Evolutionary conservation across 2,888 invertebrate genomes (phyloP).

Genomic region (Drosophila melanosoma): DNA sequence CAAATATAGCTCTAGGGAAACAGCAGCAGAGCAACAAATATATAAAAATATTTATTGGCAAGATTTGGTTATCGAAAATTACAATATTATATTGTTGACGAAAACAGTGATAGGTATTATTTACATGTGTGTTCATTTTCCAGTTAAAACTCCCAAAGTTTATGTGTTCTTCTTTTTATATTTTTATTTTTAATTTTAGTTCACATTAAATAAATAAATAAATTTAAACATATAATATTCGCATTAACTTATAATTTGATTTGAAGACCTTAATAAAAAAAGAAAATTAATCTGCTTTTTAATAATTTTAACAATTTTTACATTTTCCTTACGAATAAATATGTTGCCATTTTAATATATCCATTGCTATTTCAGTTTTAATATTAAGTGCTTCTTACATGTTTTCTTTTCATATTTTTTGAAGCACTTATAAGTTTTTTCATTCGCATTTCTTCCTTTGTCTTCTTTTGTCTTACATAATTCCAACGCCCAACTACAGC

Average conservation of each 20-base stretch:
- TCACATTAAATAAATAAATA: not conserved
- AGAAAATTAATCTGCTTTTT: not conserved
- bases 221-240: too few species aligned
- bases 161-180: not conserved
- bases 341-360: not conserved
- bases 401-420: not conserved
- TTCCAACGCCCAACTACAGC: not conserved
- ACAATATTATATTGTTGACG: not conserved
- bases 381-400: not conserved
- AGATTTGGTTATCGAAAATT: not conserved
- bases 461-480: not conserved
- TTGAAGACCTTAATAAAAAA: not conserved
- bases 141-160: too few species aligned
- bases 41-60: not conserved
- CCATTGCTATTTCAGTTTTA: not conserved
- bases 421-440: slow-evolving; percentile 9
- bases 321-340: not conserved
- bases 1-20: not conserved
- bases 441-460: slow-evolving; percentile 16
- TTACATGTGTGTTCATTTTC: too few species aligned
- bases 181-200: not conserved
- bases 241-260: not conserved
- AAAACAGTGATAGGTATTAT: too few species aligned
- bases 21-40: not conserved
- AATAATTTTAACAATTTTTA: not conserved